phyloP scores from a whole-genome alignment of 2,888 invertebrate genomes.

The Globia sparganii region DNA sequence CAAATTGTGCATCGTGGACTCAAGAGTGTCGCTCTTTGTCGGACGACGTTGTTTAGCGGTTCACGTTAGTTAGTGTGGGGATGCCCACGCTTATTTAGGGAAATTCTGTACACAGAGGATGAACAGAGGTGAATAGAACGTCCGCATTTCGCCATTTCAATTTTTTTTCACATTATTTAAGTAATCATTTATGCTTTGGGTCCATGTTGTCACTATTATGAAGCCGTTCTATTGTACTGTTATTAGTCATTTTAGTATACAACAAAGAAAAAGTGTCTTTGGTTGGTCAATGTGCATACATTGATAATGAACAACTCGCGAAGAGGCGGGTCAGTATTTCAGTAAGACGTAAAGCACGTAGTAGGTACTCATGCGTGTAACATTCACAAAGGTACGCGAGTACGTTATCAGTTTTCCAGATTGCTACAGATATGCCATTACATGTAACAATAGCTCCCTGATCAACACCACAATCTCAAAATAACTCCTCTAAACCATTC shows the following conservation, averaged over 20 bases:
- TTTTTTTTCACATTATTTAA: background rate
- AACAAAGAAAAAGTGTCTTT: background rate
- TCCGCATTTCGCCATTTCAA: too few species aligned
- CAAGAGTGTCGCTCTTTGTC: background rate
- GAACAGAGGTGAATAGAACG: background rate
- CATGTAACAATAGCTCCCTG: too few species aligned
- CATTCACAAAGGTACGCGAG: background rate
- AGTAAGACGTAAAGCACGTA: background rate
- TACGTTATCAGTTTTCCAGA: too few species aligned
- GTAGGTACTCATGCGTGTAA: background rate
- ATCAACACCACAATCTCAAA: too few species aligned
- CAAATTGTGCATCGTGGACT: background rate
- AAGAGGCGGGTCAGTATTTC: background rate
- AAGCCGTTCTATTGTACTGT: background rate
- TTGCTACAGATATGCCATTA: too few species aligned
- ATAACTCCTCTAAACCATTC: too few species aligned
- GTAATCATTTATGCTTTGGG: background rate
- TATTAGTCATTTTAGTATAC: background rate
- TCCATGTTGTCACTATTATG: background rate
- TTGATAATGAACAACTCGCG: background rate
- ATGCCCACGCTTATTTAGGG: background rate
- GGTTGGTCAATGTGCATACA: background rate
- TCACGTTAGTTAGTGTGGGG: conserved; percentile 2
- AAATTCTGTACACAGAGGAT: background rate
- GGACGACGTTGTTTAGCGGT: background rate